phyloP scores from a whole-genome alignment of 92 coral and sea anemone species.

The Phenganax marumi region DNA sequence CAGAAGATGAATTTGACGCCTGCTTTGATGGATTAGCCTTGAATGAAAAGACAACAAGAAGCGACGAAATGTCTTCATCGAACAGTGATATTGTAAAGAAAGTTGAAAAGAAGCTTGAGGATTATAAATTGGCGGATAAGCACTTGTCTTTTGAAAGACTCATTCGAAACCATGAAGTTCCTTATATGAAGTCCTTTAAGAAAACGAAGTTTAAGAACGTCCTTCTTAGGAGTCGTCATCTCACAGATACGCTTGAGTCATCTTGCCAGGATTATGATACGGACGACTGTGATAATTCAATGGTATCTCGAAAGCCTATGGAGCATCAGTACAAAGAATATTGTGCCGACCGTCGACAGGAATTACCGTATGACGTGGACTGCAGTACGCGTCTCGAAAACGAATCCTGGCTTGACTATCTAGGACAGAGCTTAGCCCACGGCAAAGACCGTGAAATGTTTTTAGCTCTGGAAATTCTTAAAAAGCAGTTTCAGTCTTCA shows the following conservation, averaged over 20 bases:
- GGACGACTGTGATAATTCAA: neutral
- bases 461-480: constrained; percentile 67
- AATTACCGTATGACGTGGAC: neutral
- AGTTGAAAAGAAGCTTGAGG: too few relatives aligned
- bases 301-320: neutral
- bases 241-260: neutral
- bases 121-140: too few relatives aligned
- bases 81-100: neutral
- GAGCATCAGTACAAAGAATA: neutral
- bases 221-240: constrained; percentile 35
- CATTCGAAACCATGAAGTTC: neutral
- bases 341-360: neutral
- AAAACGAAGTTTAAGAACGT: constrained; percentile 18
- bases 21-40: constrained; percentile 47
- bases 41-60: neutral
- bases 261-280: neutral
- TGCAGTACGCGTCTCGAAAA: neutral
- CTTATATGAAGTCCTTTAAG: neutral
- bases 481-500: constrained; percentile 47
- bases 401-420: constrained; percentile 32
- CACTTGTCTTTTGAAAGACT: neutral
- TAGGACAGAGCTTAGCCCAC: constrained; percentile 67
- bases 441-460: constrained; percentile 77
- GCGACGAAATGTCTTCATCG: neutral
- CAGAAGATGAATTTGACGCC: constrained; percentile 71